Conservation (phyloP, 2,113 vertebrate species). For the Diadophis punctatus region DNA sequence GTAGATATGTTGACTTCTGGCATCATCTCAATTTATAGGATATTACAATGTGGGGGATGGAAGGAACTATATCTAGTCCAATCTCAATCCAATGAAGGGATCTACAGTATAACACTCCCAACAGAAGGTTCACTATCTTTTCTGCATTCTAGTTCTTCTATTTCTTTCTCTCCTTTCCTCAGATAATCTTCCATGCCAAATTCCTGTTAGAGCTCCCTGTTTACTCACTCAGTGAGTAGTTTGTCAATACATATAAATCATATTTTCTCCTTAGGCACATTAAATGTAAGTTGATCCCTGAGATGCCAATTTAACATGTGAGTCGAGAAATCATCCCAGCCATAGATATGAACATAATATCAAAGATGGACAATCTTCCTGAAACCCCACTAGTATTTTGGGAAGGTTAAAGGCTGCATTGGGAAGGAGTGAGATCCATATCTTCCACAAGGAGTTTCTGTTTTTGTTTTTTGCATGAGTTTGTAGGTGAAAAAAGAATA, state of each 20-base stretch:
- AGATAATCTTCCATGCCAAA: not conserved
- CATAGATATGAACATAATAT: not conserved
- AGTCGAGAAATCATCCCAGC: not conserved
- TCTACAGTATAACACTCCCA: not conserved
- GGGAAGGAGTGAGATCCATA: not conserved
- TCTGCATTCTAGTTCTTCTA: not conserved
- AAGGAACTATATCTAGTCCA: not conserved
- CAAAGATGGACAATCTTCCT: not conserved
- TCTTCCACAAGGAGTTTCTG: not conserved
- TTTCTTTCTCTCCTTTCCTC: not conserved
- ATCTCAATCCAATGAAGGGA: not conserved
- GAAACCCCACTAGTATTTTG: not conserved
- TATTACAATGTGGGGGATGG: not conserved
- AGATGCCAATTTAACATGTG: not conserved
- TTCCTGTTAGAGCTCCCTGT: not conserved
- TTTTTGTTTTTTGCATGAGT: not conserved
- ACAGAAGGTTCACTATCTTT: not conserved
- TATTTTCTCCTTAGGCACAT: not conserved
- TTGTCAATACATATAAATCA: not conserved
- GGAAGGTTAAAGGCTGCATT: not conserved
- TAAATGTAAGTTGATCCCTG: not conserved
- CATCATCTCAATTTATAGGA: not conserved
- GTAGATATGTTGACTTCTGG: not conserved
- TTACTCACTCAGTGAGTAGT: not conserved
- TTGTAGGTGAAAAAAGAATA: not conserved